These are phyloP conservation scores for Centruroides sculpturatus DNA, from an alignment of 1,140 invertebrate species.

Conservation along the genomic window DNA sequence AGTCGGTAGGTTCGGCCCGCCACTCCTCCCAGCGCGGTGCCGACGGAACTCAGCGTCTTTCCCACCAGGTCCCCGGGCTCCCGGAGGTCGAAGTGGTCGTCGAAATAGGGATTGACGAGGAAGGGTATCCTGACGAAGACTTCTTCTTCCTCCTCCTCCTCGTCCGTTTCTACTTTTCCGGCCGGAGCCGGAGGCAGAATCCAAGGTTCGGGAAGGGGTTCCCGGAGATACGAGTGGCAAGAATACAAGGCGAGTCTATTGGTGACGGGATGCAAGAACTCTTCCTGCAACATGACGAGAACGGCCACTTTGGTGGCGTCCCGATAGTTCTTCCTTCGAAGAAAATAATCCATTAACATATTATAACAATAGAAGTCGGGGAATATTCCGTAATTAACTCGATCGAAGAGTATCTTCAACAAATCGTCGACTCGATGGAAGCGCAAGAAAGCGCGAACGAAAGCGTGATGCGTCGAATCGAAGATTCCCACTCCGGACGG, in stretches of 20 bases:
- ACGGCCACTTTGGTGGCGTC: constrained; percentile 59
- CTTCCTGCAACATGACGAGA: constrained; percentile 78
- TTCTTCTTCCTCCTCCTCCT: constrained; percentile 28
- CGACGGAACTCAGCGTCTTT: constrained; percentile 53
- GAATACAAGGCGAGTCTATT: constrained; percentile 53
- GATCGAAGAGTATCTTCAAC: constrained; percentile 54
- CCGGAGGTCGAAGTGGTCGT: constrained; percentile 72
- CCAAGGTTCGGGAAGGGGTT: constrained; percentile 28
- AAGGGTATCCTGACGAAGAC: constrained; percentile 60
- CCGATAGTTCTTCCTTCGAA: constrained; percentile 48
- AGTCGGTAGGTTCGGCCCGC: constrained; percentile 48
- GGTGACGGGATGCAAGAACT: constrained; percentile 53
- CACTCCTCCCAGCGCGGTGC: constrained; percentile 33
- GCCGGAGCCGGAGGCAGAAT: constrained; percentile 28
- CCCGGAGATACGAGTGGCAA: constrained; percentile 54
- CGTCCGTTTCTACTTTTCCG: constrained; percentile 18
- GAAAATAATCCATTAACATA: constrained; percentile 62
- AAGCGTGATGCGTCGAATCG: constrained; percentile 65
- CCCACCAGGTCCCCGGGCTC: constrained; percentile 51
- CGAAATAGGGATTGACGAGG: constrained; percentile 62
- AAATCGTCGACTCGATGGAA: constrained; percentile 43
- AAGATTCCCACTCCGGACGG: constrained; percentile 48
- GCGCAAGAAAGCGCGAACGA: constrained; percentile 49
- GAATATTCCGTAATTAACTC: constrained; percentile 78
- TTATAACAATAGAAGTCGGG: constrained; percentile 62